Evolutionary conservation across 2,797 vertebrate genomes (phyloP).

Genomic region (Tamandua tetradactyla): DNA sequence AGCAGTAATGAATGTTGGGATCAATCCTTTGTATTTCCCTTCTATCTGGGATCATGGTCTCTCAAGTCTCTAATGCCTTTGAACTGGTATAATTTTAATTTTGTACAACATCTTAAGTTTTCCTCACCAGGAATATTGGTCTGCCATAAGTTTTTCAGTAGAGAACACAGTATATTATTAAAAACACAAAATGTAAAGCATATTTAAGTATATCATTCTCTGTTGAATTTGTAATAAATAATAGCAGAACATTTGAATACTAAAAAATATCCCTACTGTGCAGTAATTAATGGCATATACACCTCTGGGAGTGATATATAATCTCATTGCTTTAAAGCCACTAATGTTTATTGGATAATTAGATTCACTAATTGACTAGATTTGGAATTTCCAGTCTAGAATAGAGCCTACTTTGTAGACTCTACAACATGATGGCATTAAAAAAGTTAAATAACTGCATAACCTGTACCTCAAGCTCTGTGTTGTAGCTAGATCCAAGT

Average conservation of each 20-base stretch:
- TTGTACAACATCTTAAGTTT: neutral
- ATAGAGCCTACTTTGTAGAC: neutral
- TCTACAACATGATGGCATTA: neutral
- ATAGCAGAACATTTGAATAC: neutral
- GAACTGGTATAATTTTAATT: neutral
- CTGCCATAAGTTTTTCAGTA: neutral
- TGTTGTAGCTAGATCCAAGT: neutral
- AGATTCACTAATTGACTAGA: neutral
- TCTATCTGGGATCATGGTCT: neutral
- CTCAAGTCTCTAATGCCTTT: neutral
- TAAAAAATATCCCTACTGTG: neutral
- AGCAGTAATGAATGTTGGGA: neutral
- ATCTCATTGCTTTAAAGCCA: neutral
- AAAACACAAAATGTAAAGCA: neutral
- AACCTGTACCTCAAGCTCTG: neutral
- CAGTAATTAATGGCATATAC: neutral
- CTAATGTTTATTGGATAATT: neutral
- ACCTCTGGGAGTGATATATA: neutral
- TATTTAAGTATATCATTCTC: neutral
- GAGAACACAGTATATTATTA: neutral
- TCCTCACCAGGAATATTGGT: neutral
- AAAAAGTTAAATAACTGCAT: neutral
- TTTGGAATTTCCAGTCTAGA: neutral
- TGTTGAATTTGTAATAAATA: neutral
- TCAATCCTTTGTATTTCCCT: neutral